phyloP scores from a whole-genome alignment of 2,888 invertebrate genomes.

The Tetragnatha montana region DNA sequence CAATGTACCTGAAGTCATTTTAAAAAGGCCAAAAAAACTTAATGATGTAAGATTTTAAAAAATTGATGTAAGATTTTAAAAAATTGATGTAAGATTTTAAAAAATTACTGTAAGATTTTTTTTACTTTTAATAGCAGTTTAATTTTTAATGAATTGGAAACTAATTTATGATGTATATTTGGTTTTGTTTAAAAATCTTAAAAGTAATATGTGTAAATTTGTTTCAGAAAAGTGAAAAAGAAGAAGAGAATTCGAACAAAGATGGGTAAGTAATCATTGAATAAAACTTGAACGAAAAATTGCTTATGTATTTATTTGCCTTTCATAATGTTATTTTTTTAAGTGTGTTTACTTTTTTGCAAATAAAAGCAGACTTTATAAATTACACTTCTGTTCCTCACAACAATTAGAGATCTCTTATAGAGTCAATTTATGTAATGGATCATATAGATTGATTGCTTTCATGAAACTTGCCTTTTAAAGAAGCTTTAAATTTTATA shows the following conservation, averaged over 20 bases:
- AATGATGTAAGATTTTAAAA: constrained; percentile 36
- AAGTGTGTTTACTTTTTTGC: too few relatives aligned
- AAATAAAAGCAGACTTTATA: too few relatives aligned
- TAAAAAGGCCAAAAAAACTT: constrained; percentile 65
- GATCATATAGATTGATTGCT: too few relatives aligned
- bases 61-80: background rate
- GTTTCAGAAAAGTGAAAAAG: constrained; percentile 30
- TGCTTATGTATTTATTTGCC: too few relatives aligned
- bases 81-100: background rate
- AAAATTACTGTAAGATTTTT: background rate
- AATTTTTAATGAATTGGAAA: background rate
- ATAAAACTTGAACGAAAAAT: too few relatives aligned
- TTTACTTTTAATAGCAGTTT: too few relatives aligned
- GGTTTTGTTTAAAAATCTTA: background rate
- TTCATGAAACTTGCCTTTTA: too few relatives aligned
- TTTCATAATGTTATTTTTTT: too few relatives aligned
- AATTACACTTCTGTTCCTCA: too few relatives aligned
- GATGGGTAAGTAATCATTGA: constrained; percentile 22
- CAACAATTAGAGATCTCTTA: too few relatives aligned
- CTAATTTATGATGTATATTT: background rate
- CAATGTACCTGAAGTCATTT: constrained; percentile 58
- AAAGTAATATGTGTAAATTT: background rate
- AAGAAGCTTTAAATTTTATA: too few relatives aligned
- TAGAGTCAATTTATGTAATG: too few relatives aligned
- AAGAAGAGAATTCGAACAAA: constrained; percentile 19